A percentile compares a stretch with the other conserved stretches of the same genome.
Conservation (phyloP, 2,797 vertebrate species). For the Diplodus sargus region DNA sequence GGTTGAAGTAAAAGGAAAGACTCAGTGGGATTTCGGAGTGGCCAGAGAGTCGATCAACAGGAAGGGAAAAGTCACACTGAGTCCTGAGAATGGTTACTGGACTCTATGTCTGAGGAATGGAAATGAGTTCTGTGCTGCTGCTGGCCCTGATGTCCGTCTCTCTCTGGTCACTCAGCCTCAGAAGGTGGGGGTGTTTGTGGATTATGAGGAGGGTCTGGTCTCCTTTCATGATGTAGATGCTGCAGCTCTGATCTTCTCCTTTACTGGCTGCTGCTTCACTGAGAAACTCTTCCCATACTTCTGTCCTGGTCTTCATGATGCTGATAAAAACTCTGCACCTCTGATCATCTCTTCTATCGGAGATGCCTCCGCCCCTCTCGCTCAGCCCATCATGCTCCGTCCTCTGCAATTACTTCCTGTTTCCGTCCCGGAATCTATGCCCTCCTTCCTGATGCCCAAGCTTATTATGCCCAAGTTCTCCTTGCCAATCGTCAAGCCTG, state of each 20-base stretch:
- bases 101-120: accelerated
- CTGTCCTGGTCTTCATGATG: accelerated
- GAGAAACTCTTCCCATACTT: conserved; percentile 18
- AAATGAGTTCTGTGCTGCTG: accelerated
- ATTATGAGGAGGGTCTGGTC: too few relatives aligned
- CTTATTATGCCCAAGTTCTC: too few relatives aligned
- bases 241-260: conserved; percentile 12
- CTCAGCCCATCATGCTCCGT: too few relatives aligned
- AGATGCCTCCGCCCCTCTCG: too few relatives aligned
- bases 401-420: too few relatives aligned
- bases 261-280: conserved; percentile 24
- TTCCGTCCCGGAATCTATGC: too few relatives aligned
- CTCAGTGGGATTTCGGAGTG: too few relatives aligned
- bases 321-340: conserved; percentile 6
- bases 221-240: too few relatives aligned
- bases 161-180: background rate
- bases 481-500: too few relatives aligned
- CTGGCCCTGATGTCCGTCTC: accelerated
- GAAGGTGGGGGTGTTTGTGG: too few relatives aligned
- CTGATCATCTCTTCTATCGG: conserved; percentile 8
- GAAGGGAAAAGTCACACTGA: accelerated
- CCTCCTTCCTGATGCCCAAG: too few relatives aligned
- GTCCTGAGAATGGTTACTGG: accelerated
- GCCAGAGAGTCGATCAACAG: conserved; percentile 8
- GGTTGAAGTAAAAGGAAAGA: too few relatives aligned